Evolutionary conservation across 2,113 vertebrate species (phyloP).

Genomic region (Sylvietta virens): DNA sequence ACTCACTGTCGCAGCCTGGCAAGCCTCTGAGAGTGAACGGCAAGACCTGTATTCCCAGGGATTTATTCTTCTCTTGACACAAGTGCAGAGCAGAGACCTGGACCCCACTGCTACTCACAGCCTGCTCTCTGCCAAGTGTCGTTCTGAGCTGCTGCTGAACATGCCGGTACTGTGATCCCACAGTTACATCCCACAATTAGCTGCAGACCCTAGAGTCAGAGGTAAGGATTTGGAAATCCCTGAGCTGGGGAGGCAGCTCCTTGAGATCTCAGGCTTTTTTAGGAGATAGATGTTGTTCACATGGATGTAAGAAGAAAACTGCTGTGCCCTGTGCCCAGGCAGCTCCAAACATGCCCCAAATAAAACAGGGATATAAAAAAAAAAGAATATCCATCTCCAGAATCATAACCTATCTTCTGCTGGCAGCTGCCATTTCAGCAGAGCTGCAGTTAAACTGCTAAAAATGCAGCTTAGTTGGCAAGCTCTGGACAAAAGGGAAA

Average conservation of each 20-base stretch:
- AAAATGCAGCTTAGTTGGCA: background rate
- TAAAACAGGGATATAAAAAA: background rate
- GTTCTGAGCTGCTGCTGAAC: background rate
- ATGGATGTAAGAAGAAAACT: background rate
- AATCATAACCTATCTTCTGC: background rate
- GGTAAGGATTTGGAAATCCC: background rate
- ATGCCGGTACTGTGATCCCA: accelerated
- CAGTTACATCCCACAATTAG: background rate
- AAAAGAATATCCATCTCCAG: background rate
- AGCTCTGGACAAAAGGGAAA: background rate
- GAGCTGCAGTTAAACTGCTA: background rate
- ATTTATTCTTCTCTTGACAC: background rate
- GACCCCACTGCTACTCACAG: background rate
- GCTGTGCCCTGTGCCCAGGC: background rate
- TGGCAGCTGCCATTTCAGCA: background rate
- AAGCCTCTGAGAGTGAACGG: background rate
- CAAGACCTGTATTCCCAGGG: background rate
- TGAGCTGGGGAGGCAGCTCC: background rate
- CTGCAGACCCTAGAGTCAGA: background rate
- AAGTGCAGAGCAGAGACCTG: accelerated
- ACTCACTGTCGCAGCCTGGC: background rate
- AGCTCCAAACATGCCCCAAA: background rate
- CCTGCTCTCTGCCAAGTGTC: background rate
- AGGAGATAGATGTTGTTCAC: background rate
- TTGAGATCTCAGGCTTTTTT: background rate